These are phyloP conservation scores for Puntigrus tetrazona DNA, from an alignment of 2,113 vertebrate genomes.

Conservation along the genomic window DNA sequence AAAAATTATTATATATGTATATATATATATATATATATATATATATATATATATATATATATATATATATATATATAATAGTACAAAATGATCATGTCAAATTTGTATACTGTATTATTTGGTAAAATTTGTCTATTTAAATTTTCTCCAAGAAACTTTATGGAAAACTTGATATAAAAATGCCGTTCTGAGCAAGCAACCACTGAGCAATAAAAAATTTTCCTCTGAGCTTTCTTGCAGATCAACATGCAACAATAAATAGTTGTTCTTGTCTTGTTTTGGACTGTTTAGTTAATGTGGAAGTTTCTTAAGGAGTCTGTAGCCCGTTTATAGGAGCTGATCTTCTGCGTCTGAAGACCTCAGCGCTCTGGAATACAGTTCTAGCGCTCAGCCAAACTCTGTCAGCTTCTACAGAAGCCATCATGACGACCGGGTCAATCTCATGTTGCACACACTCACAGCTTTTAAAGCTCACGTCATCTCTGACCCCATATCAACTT, in stretches of 20 bases:
- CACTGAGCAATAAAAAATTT: neutral
- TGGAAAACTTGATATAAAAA: neutral
- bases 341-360: neutral
- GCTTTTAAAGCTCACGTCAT: constrained; percentile 49
- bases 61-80: too few species aligned
- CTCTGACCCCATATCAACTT: constrained; percentile 55
- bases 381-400: neutral
- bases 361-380: neutral
- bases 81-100: too few species aligned
- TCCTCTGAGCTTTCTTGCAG: neutral
- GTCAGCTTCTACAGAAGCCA: constrained; percentile 22
- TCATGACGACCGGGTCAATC: neutral
- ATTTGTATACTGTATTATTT: neutral
- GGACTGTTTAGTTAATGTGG: constrained; percentile 1
- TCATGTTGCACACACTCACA: constrained; percentile 37
- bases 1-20: too few species aligned
- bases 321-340: constrained; percentile 21
- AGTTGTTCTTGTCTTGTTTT: neutral
- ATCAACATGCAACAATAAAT: neutral
- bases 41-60: too few species aligned
- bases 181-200: neutral
- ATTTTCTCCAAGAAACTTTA: neutral
- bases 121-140: neutral
- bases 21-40: too few species aligned
- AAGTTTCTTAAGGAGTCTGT: neutral